phyloP scores from a whole-genome alignment of 2,888 invertebrate species.

The Endotricha flammealis region DNA sequence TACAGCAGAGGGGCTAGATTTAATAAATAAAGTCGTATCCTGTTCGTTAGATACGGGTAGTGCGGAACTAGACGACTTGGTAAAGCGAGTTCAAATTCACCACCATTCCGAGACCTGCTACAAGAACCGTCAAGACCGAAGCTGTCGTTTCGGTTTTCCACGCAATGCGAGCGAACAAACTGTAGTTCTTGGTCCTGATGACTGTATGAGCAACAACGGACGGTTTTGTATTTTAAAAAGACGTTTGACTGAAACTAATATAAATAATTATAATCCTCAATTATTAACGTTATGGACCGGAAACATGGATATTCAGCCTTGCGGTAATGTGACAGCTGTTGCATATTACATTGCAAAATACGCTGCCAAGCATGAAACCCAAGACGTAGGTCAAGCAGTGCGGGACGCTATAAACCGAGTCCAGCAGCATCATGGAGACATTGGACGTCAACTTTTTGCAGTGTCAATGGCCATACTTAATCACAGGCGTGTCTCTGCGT shows the following conservation, averaged over 20 bases:
- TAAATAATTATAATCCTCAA: constrained; percentile 17
- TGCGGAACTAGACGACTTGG: constrained; percentile 6
- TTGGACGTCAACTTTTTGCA: constrained; percentile 26
- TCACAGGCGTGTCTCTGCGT: constrained; percentile 30
- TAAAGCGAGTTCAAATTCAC: constrained; percentile 13
- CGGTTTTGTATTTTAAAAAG: constrained; percentile 1
- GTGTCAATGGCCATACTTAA: constrained; percentile 30
- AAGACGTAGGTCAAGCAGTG: constrained; percentile 13
- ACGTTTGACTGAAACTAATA: not conserved
- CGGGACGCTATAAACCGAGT: no score
- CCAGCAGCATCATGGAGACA: constrained; percentile 16
- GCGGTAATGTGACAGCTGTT: constrained; percentile 24
- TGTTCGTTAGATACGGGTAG: no score
- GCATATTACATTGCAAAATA: constrained; percentile 21
- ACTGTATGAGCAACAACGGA: not conserved
- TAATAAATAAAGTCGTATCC: no score
- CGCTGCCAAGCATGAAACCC: constrained; percentile 21
- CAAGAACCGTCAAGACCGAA: constrained; percentile 11
- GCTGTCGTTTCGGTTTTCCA: constrained; percentile 20
- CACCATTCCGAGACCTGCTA: constrained; percentile 14
- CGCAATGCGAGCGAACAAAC: constrained; percentile 12
- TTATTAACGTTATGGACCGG: constrained; percentile 20
- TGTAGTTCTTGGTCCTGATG: constrained; percentile 1
- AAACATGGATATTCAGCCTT: constrained; percentile 32
- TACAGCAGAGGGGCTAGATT: no score